These are phyloP conservation scores for Pachycephus smyrnensis DNA, from an alignment of 2,888 invertebrate genomes.

Conservation along the genomic window DNA sequence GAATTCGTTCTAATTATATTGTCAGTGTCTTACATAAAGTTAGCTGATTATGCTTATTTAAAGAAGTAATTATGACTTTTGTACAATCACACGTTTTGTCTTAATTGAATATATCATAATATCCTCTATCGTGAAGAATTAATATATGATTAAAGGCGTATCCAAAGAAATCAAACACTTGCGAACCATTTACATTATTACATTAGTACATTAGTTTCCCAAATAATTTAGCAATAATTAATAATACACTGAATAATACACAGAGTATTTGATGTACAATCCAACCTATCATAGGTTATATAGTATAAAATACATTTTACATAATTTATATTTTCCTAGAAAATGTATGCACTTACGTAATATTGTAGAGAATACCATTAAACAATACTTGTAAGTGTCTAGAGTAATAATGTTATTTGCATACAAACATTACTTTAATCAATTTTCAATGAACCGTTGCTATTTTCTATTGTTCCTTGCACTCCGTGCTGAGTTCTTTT, in stretches of 20 bases:
- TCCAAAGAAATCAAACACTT: not conserved
- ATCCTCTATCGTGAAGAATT: not conserved
- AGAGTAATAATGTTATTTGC: not conserved
- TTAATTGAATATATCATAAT: not conserved
- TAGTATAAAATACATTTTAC: not conserved
- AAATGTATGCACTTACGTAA: not conserved
- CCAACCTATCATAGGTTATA: not conserved
- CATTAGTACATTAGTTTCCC: not conserved
- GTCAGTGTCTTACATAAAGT: not conserved
- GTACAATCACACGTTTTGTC: not conserved
- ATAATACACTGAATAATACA: not conserved
- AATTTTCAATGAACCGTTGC: not conserved
- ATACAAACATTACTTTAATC: not conserved
- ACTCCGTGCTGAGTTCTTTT: constrained; percentile 21
- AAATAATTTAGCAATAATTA: not conserved
- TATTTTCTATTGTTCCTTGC: constrained; percentile 12
- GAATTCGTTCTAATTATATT: not conserved
- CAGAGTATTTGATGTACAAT: not conserved
- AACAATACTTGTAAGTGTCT: not conserved
- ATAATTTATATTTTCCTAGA: not conserved
- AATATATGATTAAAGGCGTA: not conserved
- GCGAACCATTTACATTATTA: not conserved
- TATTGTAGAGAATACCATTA: not conserved
- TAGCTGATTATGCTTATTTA: not conserved
- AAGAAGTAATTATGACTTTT: not conserved